Percentiles rank a stretch among this genome's conserved stretches.
These are phyloP conservation scores for Castor canadensis DNA, from an alignment of 2,113 vertebrate genomes.

Conservation along the genomic window DNA sequence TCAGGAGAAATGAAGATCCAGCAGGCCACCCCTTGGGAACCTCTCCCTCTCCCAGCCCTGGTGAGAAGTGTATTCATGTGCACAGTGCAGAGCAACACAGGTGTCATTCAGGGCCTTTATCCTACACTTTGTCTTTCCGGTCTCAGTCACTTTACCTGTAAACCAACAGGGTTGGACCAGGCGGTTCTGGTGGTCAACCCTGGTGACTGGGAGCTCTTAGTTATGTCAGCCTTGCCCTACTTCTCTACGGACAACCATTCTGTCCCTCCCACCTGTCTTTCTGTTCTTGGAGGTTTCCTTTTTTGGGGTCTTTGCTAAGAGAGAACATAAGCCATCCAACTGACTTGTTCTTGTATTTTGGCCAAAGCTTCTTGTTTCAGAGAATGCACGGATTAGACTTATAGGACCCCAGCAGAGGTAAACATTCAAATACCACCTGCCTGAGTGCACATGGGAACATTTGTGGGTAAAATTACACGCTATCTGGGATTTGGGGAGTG, in stretches of 20 bases:
- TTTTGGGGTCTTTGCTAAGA: neutral
- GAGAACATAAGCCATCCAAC: neutral
- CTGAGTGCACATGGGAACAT: neutral
- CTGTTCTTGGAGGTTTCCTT: neutral
- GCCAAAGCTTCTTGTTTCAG: neutral
- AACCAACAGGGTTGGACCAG: neutral
- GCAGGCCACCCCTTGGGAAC: no score
- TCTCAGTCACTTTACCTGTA: neutral
- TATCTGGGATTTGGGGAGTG: neutral
- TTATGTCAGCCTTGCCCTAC: neutral
- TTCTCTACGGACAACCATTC: conserved; percentile 18
- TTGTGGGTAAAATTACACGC: neutral
- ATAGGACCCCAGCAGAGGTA: neutral
- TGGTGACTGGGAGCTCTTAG: neutral
- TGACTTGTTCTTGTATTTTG: conserved; percentile 5
- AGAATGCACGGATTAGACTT: neutral
- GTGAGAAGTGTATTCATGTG: neutral
- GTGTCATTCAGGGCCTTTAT: neutral
- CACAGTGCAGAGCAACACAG: neutral
- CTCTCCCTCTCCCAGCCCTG: neutral
- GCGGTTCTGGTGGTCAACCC: neutral
- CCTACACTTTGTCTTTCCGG: neutral
- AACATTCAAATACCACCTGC: neutral
- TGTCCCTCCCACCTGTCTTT: neutral
- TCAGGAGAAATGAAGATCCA: neutral